Evolutionary conservation across 1,140 invertebrate genomes (phyloP), one percentile per base, ranked within the genome.

Genomic region (Triops cancriformis): DNA sequence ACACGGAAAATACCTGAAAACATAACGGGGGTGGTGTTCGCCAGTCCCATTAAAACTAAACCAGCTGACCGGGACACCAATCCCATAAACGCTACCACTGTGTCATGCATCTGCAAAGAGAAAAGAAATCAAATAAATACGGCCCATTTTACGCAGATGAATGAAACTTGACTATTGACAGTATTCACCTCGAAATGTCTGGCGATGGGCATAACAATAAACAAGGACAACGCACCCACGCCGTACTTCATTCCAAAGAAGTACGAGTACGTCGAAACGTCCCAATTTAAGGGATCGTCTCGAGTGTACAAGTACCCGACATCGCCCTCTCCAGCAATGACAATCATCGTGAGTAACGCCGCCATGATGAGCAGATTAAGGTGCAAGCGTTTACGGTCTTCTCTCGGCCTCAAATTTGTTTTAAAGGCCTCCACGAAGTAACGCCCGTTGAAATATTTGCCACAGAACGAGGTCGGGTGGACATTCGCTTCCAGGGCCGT

Each of bases 181-280:
- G 18, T 64, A 14, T 64, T 51, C 26, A 77, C 23, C 26, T 80
- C 77, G 74, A 80, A 79, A 42, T 75, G 76, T 72, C 81, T 81
- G 9, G 82, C 41, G 1, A 85, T 11, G 41, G 86, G 85, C 72
- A 85, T 80, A 12, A 82, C 78, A 23, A 83, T 77, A 1, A 87
- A 74, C 9, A 87, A 80, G 9, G 82, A 80, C 26, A 84, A 26
- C 28, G 84, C 85, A 73, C 83, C 81, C 1, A 86, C 75, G 31
- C 82, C 83, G 79, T 84, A 85, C 76, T 86, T 84, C 18, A 83
- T 73, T 10, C 83, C 85, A 80, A 83, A 85, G 74, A 83, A 86
- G 74, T 83, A 83, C 2, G 83, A 84, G 80, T 84, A 87, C 6
- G 80, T 82, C n/a, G 81, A 80, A 77, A 83, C 83, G 18, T 80